Evolutionary conservation across 2,113 vertebrate species (phyloP).

Genomic region (Electrona antarctica): DNA sequence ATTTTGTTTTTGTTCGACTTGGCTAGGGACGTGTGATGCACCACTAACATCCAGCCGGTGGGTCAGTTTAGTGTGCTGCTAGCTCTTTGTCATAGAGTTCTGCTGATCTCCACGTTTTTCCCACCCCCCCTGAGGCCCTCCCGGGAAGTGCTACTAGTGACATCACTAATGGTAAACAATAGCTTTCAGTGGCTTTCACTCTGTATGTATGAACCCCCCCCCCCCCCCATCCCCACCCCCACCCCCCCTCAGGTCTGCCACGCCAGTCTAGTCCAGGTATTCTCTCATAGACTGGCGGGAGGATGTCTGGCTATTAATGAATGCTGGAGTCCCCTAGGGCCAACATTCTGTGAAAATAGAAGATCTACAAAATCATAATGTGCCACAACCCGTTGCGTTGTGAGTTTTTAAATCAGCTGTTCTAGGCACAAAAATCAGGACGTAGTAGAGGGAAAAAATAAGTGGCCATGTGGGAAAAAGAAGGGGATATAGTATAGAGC

Average conservation of each 20-base stretch:
- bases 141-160: constrained; percentile 73
- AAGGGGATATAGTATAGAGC: background rate
- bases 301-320: no score
- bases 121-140: constrained; percentile 68
- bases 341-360: no score
- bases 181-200: constrained; percentile 46
- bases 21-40: constrained; percentile 38
- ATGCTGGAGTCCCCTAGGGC: no score
- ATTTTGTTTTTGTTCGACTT: constrained; percentile 51
- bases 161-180: constrained; percentile 76
- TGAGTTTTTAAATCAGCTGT: no score
- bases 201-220: background rate
- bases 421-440: no score
- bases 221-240: no score
- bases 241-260: constrained; percentile 20
- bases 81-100: constrained; percentile 75
- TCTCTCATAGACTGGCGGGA: background rate
- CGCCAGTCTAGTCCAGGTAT: constrained; percentile 40
- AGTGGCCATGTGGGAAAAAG: background rate
- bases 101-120: constrained; percentile 77
- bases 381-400: no score
- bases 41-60: constrained; percentile 47
- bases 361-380: no score
- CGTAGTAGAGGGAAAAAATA: no score
- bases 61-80: constrained; percentile 70